phyloP scores from a whole-genome alignment of 2,888 invertebrate genomes.

The Anaspis maculata region DNA sequence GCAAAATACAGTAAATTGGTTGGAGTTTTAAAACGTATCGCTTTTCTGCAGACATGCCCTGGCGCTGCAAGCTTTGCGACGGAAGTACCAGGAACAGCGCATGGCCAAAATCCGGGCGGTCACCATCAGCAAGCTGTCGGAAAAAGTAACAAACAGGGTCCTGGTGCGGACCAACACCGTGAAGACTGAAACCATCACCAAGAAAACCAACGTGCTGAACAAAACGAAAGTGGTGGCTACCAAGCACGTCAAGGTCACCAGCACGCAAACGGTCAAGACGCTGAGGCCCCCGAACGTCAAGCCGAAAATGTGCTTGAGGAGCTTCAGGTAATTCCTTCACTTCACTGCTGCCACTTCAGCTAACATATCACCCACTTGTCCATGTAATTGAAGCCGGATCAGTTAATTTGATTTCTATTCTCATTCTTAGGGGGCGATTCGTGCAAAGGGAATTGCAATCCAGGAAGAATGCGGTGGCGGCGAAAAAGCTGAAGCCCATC shows the following conservation, averaged over 20 bases:
- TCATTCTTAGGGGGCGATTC: slow-evolving; percentile 39
- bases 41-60: slow-evolving; percentile 40
- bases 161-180: slow-evolving; percentile 46
- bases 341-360: too few relatives aligned
- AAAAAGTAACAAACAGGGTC: slow-evolving; percentile 38
- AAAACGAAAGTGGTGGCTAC: slow-evolving; percentile 36
- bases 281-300: slow-evolving; percentile 18
- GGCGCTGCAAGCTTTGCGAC: slow-evolving; percentile 49
- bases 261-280: slow-evolving; percentile 30
- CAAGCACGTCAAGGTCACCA: slow-evolving; percentile 38
- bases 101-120: slow-evolving; percentile 47
- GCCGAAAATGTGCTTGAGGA: slow-evolving; percentile 42
- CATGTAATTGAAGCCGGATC: too few relatives aligned
- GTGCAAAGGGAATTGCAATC: slow-evolving; percentile 36
- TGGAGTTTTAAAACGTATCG: too few relatives aligned
- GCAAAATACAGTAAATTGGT: too few relatives aligned
- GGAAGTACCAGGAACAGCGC: slow-evolving; percentile 54
- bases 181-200: slow-evolving; percentile 38
- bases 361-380: too few relatives aligned
- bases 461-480: too few relatives aligned
- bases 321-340: too few relatives aligned
- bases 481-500: too few relatives aligned
- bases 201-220: slow-evolving; percentile 27
- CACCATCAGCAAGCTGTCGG: slow-evolving; percentile 41
- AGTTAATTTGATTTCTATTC: too few relatives aligned